Evolutionary conservation across 92 coral and sea anemone species (phyloP), one percentile per base, ranked within the genome.

Genomic region (Phenganax subtilis): DNA sequence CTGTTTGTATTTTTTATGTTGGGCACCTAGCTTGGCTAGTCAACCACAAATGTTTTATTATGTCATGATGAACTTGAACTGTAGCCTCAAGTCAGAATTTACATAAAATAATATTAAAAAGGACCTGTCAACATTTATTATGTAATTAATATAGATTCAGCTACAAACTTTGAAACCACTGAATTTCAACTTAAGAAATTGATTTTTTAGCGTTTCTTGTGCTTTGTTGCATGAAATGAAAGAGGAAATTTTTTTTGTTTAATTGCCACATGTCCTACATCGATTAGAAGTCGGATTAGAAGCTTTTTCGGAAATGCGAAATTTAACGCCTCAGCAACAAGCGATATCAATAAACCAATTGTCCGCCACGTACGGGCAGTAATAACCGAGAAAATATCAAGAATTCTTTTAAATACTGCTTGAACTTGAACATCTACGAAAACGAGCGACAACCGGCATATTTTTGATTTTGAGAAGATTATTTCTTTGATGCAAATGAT

Each of bases 321-420:
- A 37, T 37, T 68, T 68, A 68, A 68, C 6, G 73, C 73, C 73
- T 28, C 29, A 29, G 73, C 73, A 68, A 68, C 73, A 29, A 68
- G 73, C 53, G 6, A 10, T 30, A 20, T 30, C 10, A 30, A 68
- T 68, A 30, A 37, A 68, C 47, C 73, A 53, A 51, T 68, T 68
- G 54, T 68, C 29, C 29, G 73, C 6, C 54, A 51, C 7, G 54
- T 53, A 30, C 53, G 29, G 5, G 31, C 53, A n/a, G 51, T 5
- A 68, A 9, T 30, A 51, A 30, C 53, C 47, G 6, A 17, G 0
- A 10, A 17, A 6, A 68, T n/a, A 64, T 17, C 70, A 64, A 64
- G 10, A 3, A 28, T 17, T 25, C 11, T 6, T 30, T 12, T 17
- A 29, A 68, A 30, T 30, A 68, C 6, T 29, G 53, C 29, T 68